Percentiles rank a stretch among this genome's conserved stretches.
Conservation (phyloP, 2,113 vertebrate species). For the Mohoua ochrocephala region DNA sequence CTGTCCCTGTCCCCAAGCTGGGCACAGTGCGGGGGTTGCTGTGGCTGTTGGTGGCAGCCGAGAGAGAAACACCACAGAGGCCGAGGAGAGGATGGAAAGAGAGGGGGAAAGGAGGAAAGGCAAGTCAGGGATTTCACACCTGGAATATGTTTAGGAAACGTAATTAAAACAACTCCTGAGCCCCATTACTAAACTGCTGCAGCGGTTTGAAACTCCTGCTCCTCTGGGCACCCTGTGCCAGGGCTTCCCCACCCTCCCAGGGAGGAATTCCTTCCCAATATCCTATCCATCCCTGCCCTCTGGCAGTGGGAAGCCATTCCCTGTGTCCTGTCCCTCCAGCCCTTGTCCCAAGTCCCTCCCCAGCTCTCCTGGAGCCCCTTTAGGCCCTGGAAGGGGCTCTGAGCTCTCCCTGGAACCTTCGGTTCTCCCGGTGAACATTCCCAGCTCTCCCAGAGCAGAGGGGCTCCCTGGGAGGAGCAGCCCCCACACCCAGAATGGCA, state of each 20-base stretch:
- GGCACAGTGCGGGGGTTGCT: not conserved
- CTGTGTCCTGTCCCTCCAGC: not conserved
- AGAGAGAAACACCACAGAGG: not conserved
- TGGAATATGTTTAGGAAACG: conserved; percentile 29
- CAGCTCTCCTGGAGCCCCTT: not conserved
- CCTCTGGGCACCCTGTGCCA: not conserved
- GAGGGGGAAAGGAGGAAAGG: not conserved
- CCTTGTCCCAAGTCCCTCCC: not conserved
- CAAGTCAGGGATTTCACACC: not conserved
- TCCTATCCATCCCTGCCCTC: not conserved
- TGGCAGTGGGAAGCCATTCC: not conserved
- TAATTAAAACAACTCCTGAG: not conserved
- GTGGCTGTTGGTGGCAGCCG: not conserved
- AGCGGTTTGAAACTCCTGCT: not conserved
- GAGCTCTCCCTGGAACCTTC: not conserved
- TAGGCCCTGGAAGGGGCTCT: not conserved
- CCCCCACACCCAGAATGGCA: not conserved
- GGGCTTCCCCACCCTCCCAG: not conserved
- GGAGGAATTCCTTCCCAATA: not conserved
- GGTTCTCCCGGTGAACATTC: not conserved
- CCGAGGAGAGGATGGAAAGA: not conserved
- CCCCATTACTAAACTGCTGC: not conserved
- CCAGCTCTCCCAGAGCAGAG: not conserved
- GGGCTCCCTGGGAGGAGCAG: not conserved
- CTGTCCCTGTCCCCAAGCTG: not conserved